Evolutionary conservation across 2,888 invertebrate species (phyloP), one percentile per base, ranked within the genome.

Genomic region (Dimorphilus gyrociliatus): DNA sequence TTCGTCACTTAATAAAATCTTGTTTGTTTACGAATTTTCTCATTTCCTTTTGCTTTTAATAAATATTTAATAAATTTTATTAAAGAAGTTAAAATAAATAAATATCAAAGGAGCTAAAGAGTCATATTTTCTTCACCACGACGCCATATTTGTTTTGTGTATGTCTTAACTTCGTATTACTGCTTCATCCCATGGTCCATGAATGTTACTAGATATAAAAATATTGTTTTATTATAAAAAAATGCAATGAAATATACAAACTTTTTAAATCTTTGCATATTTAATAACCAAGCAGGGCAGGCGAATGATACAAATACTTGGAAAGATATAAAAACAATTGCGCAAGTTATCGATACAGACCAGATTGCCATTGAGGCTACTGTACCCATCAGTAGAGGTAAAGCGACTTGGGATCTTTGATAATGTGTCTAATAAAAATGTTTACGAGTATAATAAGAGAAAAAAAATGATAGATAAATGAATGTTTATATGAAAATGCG

Each of bases 151-250:
- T n/a, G n/a, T n/a, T n/a, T n/a, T n/a, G n/a, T n/a, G n/a, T n/a
- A n/a, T n/a, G n/a, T n/a, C n/a, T n/a, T n/a, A n/a, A n/a, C n/a
- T n/a, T n/a, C n/a, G n/a, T 7, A 50, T 50, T 10, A 52, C 46
- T 13, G 92, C 92, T 56, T 94, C 92, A 60, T 92, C 92, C 92
- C 92, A 94, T 0, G 92, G 92, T 0, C 92, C 92, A 61, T 90
- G 79, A 39, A 88, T 90, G 60, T 88, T 92, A 39, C 64, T 64
- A 47, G 31, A 52, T 47, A 31, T 37, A 16, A 34, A 36, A 33
- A 37, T 21, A 10, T 21, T n/a, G 21, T 21, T 21, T 8, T 8
- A 10, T 21, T n/a, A 21, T n/a, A 8, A 21, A 10, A n/a, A 10
- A 17, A 23, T n/a, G 19, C 13, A 33, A 24, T 23, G 15, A 7